A percentile compares a stretch with the other conserved stretches of the same genome.
Conservation (phyloP, 1,140 invertebrate species). For the Muscidifurax raptorellus region DNA sequence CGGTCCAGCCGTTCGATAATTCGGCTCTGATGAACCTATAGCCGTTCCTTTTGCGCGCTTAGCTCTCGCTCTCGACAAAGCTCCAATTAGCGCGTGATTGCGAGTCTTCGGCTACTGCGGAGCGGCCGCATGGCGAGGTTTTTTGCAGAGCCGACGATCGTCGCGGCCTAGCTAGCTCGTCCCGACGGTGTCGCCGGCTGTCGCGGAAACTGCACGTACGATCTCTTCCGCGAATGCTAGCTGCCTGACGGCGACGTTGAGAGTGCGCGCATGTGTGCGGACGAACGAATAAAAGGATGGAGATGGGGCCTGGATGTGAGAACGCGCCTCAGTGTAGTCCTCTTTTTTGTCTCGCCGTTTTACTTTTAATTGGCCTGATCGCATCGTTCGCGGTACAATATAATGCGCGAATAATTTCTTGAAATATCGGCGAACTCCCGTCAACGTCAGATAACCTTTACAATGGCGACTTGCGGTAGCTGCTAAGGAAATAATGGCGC, state of each 20-base stretch:
- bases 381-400: no score
- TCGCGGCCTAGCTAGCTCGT: slow-evolving; percentile 1
- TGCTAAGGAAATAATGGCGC: background rate
- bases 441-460: background rate
- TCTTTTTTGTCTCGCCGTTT: background rate
- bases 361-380: slow-evolving; percentile 47
- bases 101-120: background rate
- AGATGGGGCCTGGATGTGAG: slow-evolving; percentile 17
- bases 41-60: background rate
- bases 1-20: background rate
- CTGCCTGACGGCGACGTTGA: background rate
- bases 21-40: slow-evolving; percentile 19
- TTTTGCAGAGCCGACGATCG: slow-evolving; percentile 13
- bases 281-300: background rate
- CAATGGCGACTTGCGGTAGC: no score
- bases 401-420: slow-evolving; percentile 54
- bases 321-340: slow-evolving; percentile 60
- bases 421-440: slow-evolving; percentile 36
- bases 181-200: background rate
- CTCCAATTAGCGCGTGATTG: slow-evolving; percentile 51
- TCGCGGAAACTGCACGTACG: slow-evolving; percentile 60
- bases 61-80: slow-evolving; percentile 33
- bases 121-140: slow-evolving; percentile 6
- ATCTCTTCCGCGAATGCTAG: slow-evolving; percentile 70
- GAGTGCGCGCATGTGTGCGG: background rate